These are phyloP conservation scores for Hemibagrus guttatus DNA, from an alignment of 2,797 vertebrate species.

Conservation along the genomic window DNA sequence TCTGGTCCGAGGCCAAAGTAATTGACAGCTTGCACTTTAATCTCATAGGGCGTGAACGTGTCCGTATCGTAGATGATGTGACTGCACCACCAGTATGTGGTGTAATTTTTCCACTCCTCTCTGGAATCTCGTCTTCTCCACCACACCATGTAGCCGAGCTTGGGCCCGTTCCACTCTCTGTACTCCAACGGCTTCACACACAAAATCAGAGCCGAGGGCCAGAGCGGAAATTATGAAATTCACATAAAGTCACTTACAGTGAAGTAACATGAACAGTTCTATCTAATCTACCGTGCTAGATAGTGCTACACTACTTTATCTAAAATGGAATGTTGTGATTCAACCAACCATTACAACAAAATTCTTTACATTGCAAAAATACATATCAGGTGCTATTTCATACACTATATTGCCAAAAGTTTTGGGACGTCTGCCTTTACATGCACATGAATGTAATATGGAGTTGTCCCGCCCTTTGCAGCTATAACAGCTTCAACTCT, in stretches of 20 bases:
- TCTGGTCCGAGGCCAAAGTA: constrained; percentile 92
- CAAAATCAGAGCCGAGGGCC: not conserved
- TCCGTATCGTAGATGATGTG: constrained; percentile 91
- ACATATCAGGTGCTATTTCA: not conserved
- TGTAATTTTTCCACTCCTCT: constrained; percentile 91
- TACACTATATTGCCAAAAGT: no score
- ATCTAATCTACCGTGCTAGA: not conserved
- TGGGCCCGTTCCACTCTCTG: constrained; percentile 90
- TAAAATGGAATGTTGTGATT: not conserved
- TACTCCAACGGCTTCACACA: constrained; percentile 74
- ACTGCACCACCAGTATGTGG: constrained; percentile 80
- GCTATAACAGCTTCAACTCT: no score
- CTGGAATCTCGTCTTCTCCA: constrained; percentile 88
- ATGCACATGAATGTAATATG: no score
- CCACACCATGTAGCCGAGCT: constrained; percentile 90
- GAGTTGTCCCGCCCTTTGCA: no score
- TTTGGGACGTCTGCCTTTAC: no score
- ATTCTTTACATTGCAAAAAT: not conserved
- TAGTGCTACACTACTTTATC: not conserved
- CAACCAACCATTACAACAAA: not conserved
- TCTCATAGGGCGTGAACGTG: constrained; percentile 93
- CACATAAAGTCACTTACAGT: not conserved
- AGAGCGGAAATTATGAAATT: not conserved
- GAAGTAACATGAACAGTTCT: not conserved
- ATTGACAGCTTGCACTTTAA: constrained; percentile 93